These are phyloP conservation scores for Bolinopsis microptera DNA, from an alignment of 37 sponge, comb jelly and placozoan species.

Conservation along the genomic window DNA sequence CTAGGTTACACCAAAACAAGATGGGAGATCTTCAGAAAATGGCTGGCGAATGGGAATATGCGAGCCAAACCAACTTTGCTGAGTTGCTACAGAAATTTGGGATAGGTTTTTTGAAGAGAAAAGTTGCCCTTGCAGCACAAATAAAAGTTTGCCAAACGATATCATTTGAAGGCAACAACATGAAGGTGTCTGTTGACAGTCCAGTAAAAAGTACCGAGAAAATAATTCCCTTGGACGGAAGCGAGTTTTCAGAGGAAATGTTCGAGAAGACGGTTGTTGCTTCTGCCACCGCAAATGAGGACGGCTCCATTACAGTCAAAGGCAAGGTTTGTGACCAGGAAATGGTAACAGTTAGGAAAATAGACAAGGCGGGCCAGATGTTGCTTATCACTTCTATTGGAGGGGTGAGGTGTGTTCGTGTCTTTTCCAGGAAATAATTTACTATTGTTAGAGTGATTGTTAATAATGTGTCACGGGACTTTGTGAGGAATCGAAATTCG, in stretches of 20 bases:
- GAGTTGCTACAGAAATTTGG: neutral
- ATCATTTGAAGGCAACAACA: neutral
- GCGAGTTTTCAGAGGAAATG: neutral
- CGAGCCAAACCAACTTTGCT: neutral
- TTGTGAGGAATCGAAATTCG: too few relatives aligned
- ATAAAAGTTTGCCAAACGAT: neutral
- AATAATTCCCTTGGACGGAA: neutral
- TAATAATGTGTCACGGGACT: too few relatives aligned
- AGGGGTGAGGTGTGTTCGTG: neutral
- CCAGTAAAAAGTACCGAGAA: neutral
- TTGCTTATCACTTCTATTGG: neutral
- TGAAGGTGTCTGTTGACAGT: neutral
- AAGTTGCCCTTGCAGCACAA: neutral
- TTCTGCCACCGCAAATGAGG: neutral
- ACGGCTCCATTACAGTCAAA: neutral
- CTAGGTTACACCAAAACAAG: too few relatives aligned
- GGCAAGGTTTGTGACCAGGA: constrained; percentile 2
- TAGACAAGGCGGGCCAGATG: constrained; percentile 4
- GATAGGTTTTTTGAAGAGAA: neutral
- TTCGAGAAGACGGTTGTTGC: neutral
- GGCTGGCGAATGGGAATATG: neutral
- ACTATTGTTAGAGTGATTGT: too few relatives aligned
- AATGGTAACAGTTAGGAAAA: neutral
- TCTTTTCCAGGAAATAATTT: neutral
- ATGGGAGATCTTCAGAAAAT: neutral